These are phyloP conservation scores for Lathamus discolor DNA, from an alignment of 2,113 vertebrate species.

Conservation along the genomic window DNA sequence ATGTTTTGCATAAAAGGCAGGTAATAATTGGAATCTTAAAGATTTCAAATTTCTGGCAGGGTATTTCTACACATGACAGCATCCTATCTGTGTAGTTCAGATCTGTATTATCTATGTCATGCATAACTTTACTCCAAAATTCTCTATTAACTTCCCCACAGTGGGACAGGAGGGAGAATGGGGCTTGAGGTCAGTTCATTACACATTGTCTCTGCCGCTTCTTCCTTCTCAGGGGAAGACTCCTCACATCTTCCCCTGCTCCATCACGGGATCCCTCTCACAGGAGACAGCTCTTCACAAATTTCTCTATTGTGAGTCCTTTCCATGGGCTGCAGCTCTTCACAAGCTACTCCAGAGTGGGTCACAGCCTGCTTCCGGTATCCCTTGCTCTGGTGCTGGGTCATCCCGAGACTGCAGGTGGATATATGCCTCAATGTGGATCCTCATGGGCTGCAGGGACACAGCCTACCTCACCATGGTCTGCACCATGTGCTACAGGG, in stretches of 20 bases:
- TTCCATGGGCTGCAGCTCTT: neutral
- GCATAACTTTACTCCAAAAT: neutral
- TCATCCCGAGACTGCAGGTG: too few relatives aligned
- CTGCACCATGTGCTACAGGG: neutral
- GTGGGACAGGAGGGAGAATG: neutral
- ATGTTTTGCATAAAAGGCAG: neutral
- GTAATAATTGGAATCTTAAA: neutral
- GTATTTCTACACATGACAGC: neutral
- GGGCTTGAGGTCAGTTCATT: neutral
- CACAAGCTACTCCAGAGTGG: accelerated
- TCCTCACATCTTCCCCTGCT: neutral
- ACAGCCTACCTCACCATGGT: neutral
- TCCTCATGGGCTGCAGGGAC: too few relatives aligned
- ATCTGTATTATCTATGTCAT: neutral
- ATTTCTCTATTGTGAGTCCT: neutral
- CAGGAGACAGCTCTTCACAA: neutral
- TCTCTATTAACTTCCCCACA: neutral
- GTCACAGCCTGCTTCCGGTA: neutral
- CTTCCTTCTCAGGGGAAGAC: neutral
- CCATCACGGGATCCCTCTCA: neutral
- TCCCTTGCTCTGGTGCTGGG: neutral
- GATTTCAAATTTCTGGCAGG: neutral
- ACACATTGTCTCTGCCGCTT: accelerated
- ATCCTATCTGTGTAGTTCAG: neutral
- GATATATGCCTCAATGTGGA: neutral